Conservation (phyloP, 2,797 vertebrate species). For the Limnodromus scolopaceus region DNA sequence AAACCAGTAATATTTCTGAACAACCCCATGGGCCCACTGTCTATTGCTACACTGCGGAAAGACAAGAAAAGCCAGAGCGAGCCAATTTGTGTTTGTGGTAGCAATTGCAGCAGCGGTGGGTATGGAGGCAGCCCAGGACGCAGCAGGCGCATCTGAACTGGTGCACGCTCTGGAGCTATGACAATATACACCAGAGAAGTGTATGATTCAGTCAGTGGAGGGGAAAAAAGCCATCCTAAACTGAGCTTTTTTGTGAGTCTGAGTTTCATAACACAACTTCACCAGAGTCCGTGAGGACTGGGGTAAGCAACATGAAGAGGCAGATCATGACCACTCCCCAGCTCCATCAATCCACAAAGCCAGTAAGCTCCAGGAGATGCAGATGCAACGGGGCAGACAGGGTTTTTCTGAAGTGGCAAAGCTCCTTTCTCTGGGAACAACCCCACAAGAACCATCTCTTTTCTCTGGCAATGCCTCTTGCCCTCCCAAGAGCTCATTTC, state of each 20-base stretch:
- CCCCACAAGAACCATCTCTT: neutral
- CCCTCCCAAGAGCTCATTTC: neutral
- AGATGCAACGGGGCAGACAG: neutral
- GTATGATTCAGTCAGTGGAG: neutral
- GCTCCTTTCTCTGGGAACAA: neutral
- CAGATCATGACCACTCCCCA: neutral
- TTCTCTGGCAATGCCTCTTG: neutral
- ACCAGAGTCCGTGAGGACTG: neutral
- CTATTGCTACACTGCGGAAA: neutral
- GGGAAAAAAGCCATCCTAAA: neutral
- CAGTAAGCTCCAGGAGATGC: neutral
- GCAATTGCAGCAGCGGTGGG: neutral
- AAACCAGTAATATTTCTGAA: slow-evolving; percentile 54
- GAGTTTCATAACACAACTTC: neutral
- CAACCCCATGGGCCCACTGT: slow-evolving; percentile 4
- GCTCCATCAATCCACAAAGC: neutral
- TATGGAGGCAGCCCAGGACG: slow-evolving; percentile 3
- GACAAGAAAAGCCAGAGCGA: neutral
- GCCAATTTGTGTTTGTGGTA: neutral
- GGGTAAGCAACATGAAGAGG: neutral
- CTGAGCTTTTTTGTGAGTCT: neutral
- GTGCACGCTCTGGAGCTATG: neutral
- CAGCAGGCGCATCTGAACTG: neutral
- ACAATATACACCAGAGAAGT: neutral
- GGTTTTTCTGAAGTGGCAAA: neutral